Conservation (phyloP, 2,888 invertebrate genomes). For the Diarsia rubi region DNA sequence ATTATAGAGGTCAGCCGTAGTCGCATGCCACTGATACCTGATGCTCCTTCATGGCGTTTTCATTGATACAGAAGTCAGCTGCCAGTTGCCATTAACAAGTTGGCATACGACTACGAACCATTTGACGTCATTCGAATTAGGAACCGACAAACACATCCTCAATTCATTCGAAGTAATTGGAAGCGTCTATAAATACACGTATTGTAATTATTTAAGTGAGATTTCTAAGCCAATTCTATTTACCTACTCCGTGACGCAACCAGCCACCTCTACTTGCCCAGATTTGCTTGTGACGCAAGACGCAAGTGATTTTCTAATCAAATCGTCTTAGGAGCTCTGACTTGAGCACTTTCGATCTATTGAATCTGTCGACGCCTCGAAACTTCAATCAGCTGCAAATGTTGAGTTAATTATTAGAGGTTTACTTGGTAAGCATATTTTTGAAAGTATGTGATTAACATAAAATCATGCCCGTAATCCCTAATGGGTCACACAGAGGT, state of each 20-base stretch:
- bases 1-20: too few relatives aligned
- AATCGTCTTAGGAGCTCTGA: slow-evolving; percentile 34
- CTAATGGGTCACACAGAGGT: too few relatives aligned
- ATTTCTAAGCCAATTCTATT: background rate
- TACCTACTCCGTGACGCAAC: background rate
- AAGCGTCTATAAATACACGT: background rate
- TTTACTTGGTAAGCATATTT: background rate
- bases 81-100: too few relatives aligned
- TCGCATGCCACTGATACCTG: too few relatives aligned
- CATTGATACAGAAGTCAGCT: too few relatives aligned
- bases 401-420: slow-evolving; percentile 2
- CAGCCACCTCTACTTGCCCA: background rate
- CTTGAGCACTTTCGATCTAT: slow-evolving; percentile 51
- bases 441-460: background rate
- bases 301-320: slow-evolving; percentile 36
- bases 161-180: background rate
- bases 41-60: too few relatives aligned
- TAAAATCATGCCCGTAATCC: too few relatives aligned
- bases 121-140: background rate
- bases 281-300: slow-evolving; percentile 5
- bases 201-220: background rate
- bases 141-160: background rate
- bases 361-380: slow-evolving; percentile 13
- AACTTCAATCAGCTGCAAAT: background rate
- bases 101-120: too few relatives aligned